phyloP scores from a whole-genome alignment of 2,888 invertebrate species.

The Patella caerulea region DNA sequence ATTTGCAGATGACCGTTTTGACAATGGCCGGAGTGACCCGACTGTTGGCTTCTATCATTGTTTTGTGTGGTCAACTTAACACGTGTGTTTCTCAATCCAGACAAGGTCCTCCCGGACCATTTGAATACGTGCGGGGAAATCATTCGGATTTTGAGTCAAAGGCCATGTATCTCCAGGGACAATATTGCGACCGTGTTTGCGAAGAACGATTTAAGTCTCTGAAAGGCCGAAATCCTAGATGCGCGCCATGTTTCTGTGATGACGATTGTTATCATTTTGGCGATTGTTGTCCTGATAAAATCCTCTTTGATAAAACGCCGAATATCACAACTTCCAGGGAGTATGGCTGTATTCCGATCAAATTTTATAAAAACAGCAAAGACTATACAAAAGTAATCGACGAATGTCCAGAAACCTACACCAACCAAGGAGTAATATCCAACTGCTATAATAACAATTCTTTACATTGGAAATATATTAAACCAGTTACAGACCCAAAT shows the following conservation, averaged over 20 bases:
- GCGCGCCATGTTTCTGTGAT: slow-evolving; percentile 18
- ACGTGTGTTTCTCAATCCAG: too few species aligned
- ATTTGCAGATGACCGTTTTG: too few species aligned
- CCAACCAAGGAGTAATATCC: background rate
- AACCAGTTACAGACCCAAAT: background rate
- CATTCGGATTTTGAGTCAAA: slow-evolving; percentile 16
- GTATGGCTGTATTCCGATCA: background rate
- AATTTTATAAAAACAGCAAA: background rate
- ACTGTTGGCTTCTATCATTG: too few species aligned
- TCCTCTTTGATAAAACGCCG: background rate
- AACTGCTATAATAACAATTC: slow-evolving; percentile 1
- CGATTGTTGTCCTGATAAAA: slow-evolving; percentile 21
- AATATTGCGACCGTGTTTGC: slow-evolving; percentile 1
- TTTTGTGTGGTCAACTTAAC: too few species aligned
- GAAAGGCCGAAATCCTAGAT: background rate
- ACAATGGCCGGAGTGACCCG: too few species aligned
- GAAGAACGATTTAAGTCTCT: background rate
- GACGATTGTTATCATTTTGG: slow-evolving; percentile 7
- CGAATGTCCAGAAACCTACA: slow-evolving; percentile 8
- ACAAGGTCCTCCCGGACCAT: background rate
- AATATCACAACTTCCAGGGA: background rate
- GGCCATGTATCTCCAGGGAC: background rate
- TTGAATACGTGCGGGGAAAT: background rate
- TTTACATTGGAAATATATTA: slow-evolving; percentile 16
- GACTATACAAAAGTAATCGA: background rate